A percentile compares a stretch with the other conserved stretches of the same genome.
Conservation (phyloP, 1,140 invertebrate genomes). For the Lepidurus arcticus region DNA sequence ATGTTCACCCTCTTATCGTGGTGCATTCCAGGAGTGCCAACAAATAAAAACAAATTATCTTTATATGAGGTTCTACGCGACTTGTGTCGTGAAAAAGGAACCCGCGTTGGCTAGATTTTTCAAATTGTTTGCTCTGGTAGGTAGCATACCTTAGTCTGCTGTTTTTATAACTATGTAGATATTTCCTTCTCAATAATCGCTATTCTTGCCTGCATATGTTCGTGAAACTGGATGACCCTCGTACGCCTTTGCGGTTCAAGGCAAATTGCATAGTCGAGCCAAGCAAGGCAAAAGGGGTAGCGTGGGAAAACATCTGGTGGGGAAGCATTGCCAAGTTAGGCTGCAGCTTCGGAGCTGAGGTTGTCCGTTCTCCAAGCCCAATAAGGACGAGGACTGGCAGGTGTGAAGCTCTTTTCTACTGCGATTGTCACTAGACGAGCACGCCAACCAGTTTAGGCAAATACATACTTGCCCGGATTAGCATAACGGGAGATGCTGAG, state of each 20-base stretch:
- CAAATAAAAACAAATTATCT: no score
- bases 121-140: background rate
- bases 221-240: slow-evolving; percentile 17
- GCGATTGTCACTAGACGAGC: background rate
- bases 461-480: slow-evolving; percentile 5
- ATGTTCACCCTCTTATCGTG: no score
- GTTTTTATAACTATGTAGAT: background rate
- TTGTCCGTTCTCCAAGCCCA: slow-evolving; percentile 9
- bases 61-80: no score
- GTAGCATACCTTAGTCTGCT: background rate
- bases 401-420: slow-evolving; percentile 11
- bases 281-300: slow-evolving; percentile 18
- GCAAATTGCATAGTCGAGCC: background rate
- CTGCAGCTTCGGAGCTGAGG: background rate
- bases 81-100: no score
- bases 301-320: slow-evolving; percentile 20
- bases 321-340: background rate
- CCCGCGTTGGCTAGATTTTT: no score
- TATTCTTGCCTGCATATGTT: background rate
- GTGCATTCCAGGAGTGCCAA: no score
- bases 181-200: background rate
- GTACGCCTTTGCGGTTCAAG: slow-evolving; percentile 13
- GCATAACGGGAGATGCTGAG: slow-evolving; percentile 15
- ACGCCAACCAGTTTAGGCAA: slow-evolving; percentile 18
- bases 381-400: slow-evolving; percentile 12